A percentile compares a stretch with the other conserved stretches of the same genome.
Evolutionary conservation across 2,113 vertebrate species (phyloP).

Genomic region (Notothenia coriiceps): DNA sequence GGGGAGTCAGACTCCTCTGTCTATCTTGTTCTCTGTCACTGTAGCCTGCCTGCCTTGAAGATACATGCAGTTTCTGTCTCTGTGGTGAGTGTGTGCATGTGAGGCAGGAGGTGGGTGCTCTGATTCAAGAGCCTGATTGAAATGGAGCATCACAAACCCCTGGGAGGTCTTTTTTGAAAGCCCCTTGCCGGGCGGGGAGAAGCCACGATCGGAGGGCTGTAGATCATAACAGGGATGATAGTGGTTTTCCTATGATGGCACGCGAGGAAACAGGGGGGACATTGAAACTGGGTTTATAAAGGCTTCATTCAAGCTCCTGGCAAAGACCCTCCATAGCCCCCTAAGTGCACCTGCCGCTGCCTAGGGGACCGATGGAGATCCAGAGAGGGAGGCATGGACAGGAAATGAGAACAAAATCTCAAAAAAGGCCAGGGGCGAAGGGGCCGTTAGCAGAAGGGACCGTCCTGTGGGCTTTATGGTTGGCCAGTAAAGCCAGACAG

Average conservation of each 20-base stretch:
- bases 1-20: slow-evolving; percentile 55
- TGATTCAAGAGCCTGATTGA: slow-evolving; percentile 64
- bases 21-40: slow-evolving; percentile 57
- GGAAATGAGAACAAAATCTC: slow-evolving; percentile 42
- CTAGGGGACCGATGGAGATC: slow-evolving; percentile 47
- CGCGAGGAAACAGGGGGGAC: slow-evolving; percentile 67
- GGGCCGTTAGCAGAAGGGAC: slow-evolving; percentile 37
- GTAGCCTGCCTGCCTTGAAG: slow-evolving; percentile 58
- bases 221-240: slow-evolving; percentile 82
- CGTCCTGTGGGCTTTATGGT: slow-evolving; percentile 43
- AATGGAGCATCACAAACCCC: slow-evolving; percentile 59
- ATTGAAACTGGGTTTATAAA: slow-evolving; percentile 79
- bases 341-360: slow-evolving; percentile 77
- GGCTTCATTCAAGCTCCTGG: slow-evolving; percentile 78
- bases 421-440: slow-evolving; percentile 40
- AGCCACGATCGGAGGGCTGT: slow-evolving; percentile 64
- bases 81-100: slow-evolving; percentile 20
- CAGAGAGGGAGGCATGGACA: slow-evolving; percentile 55
- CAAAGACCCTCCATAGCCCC: slow-evolving; percentile 54
- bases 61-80: slow-evolving; percentile 57
- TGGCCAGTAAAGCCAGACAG: slow-evolving; percentile 37
- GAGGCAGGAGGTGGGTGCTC: neutral
- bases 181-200: slow-evolving; percentile 40
- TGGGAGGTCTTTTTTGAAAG: slow-evolving; percentile 44
- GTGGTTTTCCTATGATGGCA: slow-evolving; percentile 73